phyloP scores from a whole-genome alignment of 1,140 invertebrate genomes.

The Philotrypesis tridentata region DNA sequence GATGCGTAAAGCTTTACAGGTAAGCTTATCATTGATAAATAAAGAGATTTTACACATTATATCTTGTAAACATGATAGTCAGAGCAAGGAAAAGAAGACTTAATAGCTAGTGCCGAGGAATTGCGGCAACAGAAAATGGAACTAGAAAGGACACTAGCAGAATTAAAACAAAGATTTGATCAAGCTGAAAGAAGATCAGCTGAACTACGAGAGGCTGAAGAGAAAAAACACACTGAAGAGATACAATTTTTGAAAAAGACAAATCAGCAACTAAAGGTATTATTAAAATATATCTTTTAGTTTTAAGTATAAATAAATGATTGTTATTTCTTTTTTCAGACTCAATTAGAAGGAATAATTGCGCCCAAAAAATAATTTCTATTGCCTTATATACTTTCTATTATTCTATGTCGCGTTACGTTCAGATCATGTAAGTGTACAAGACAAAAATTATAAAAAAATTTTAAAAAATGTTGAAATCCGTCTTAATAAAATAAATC shows the following conservation, averaged over 20 bases:
- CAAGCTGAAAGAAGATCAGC: conserved; percentile 88
- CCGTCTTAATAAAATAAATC: conserved; percentile 33
- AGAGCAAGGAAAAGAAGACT: conserved; percentile 82
- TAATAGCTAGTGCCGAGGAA: conserved; percentile 75
- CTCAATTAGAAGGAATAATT: conserved; percentile 93
- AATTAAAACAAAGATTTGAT: conserved; percentile 88
- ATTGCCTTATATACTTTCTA: not conserved
- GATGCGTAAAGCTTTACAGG: conserved; percentile 96
- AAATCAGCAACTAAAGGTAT: conserved; percentile 93
- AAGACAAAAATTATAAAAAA: not conserved
- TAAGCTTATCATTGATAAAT: conserved; percentile 56
- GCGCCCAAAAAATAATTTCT: conserved; percentile 87
- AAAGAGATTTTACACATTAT: too few relatives aligned
- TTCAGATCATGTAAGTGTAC: not conserved
- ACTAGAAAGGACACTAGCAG: conserved; percentile 85
- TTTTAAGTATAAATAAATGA: conserved; percentile 41
- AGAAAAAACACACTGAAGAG: conserved; percentile 94
- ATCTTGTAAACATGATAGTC: conserved; percentile 66
- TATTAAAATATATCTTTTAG: conserved; percentile 20
- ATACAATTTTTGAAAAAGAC: conserved; percentile 93
- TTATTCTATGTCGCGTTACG: not conserved
- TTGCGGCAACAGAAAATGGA: conserved; percentile 82
- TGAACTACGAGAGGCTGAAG: conserved; percentile 88
- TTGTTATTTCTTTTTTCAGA: conserved; percentile 75
- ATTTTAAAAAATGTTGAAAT: not conserved